Evolutionary conservation across 2,888 invertebrate genomes (phyloP).

Genomic region (Nomada fabriciana): DNA sequence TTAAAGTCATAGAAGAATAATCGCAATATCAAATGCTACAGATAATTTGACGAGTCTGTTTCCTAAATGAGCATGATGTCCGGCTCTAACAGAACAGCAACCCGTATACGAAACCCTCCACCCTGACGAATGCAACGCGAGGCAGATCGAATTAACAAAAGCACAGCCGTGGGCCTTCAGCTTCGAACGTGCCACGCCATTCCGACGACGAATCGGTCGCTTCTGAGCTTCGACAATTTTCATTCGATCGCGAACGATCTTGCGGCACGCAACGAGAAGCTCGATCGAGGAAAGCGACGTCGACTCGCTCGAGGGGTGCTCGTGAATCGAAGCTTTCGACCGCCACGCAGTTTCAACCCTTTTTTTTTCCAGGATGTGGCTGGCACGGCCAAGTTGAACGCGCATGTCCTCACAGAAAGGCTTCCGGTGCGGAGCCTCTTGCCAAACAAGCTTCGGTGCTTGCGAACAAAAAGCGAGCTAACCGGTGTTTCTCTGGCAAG

Average conservation of each 20-base stretch:
- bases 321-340: conserved; percentile 23
- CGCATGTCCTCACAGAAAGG: conserved; percentile 84
- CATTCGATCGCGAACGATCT: neutral
- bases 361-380: conserved; percentile 13
- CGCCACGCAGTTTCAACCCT: conserved; percentile 11
- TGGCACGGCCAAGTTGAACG: conserved; percentile 80
- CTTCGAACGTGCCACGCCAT: conserved; percentile 67
- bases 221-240: conserved; percentile 19
- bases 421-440: conserved; percentile 82
- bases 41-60: neutral
- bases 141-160: conserved; percentile 72
- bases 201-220: neutral
- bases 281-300: conserved; percentile 41
- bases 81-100: conserved; percentile 39
- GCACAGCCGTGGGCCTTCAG: conserved; percentile 83
- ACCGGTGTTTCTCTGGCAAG: conserved; percentile 84
- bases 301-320: conserved; percentile 39
- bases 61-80: neutral
- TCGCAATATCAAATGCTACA: too few species aligned
- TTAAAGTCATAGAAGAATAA: neutral
- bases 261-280: conserved; percentile 29
- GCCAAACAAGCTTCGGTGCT: conserved; percentile 83
- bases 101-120: conserved; percentile 76
- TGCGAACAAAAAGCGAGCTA: conserved; percentile 63
- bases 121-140: conserved; percentile 73